These are phyloP conservation scores for Oegoconia quadripuncta DNA, from an alignment of 2,888 invertebrate genomes.

Conservation along the genomic window DNA sequence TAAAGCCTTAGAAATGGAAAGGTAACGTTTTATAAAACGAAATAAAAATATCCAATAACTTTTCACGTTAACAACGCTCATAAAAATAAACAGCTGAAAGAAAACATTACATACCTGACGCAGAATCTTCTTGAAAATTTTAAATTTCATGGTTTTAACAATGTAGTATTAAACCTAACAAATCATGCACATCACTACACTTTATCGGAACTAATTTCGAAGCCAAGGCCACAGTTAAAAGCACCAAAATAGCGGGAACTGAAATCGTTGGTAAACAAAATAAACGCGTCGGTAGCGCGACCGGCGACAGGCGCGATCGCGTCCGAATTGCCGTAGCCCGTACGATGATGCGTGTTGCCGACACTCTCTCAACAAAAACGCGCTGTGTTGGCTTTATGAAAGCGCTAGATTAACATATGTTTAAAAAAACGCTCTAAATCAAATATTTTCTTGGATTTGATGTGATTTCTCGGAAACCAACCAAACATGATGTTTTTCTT, in stretches of 20 bases:
- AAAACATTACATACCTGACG: conserved; percentile 10
- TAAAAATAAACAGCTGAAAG: conserved; percentile 1
- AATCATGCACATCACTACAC: conserved; percentile 20
- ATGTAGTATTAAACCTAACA: conserved; percentile 31
- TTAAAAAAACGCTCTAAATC: no score
- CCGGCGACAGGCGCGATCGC: conserved; percentile 22
- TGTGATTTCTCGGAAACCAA: no score
- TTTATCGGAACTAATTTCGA: conserved; percentile 31
- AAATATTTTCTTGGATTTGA: no score
- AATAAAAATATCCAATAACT: no score
- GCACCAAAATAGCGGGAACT: conserved; percentile 26
- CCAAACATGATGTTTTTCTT: no score
- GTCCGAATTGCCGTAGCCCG: conserved; percentile 10
- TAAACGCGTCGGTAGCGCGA: conserved; percentile 16
- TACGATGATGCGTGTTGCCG: no score
- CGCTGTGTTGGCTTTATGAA: no score
- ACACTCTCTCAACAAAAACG: no score
- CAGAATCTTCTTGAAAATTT: conserved; percentile 56
- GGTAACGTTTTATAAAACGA: no score
- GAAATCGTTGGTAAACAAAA: conserved; percentile 15
- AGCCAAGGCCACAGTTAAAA: conserved; percentile 39
- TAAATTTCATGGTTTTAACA: conserved; percentile 57
- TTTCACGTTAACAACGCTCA: no score
- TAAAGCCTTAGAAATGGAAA: no score
- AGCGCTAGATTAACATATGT: no score